Conservation (phyloP, 2,797 vertebrate species). For the Lindbergichthys nudifrons region DNA sequence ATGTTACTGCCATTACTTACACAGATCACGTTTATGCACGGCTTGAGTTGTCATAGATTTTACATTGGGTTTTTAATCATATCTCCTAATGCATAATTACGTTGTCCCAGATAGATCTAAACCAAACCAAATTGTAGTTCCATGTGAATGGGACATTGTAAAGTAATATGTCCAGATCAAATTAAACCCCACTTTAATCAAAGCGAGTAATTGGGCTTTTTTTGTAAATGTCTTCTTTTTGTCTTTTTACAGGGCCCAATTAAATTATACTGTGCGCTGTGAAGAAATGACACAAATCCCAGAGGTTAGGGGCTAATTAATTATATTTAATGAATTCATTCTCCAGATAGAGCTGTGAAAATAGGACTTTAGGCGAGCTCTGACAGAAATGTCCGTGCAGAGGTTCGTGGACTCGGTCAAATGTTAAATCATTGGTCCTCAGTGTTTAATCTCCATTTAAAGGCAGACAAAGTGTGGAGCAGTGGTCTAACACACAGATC, state of each 20-base stretch:
- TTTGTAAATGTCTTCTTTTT: slow-evolving; percentile 5
- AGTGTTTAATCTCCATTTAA: slow-evolving; percentile 44
- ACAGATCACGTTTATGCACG: no score
- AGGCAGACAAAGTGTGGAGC: slow-evolving; percentile 32
- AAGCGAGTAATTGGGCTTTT: neutral
- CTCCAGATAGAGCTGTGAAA: slow-evolving; percentile 21
- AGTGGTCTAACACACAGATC: slow-evolving; percentile 29
- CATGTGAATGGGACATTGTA: neutral
- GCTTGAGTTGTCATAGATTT: no score
- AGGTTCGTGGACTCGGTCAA: slow-evolving; percentile 27
- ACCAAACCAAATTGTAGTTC: neutral
- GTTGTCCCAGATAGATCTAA: neutral
- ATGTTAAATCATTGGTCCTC: slow-evolving; percentile 35
- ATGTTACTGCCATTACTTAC: no score
- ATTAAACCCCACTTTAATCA: slow-evolving; percentile 4
- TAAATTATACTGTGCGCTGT: neutral
- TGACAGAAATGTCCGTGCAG: slow-evolving; percentile 13
- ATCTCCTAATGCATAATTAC: neutral
- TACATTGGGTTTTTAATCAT: no score
- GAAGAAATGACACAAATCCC: slow-evolving; percentile 1
- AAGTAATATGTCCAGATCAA: neutral
- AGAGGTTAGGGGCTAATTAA: slow-evolving; percentile 9
- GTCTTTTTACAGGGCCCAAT: neutral
- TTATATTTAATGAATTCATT: slow-evolving; percentile 25
- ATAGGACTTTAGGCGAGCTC: slow-evolving; percentile 4